Evolutionary conservation across 2,797 vertebrate genomes (phyloP), one percentile per base, ranked within the genome.

Genomic region (Bradypodion ventrale): DNA sequence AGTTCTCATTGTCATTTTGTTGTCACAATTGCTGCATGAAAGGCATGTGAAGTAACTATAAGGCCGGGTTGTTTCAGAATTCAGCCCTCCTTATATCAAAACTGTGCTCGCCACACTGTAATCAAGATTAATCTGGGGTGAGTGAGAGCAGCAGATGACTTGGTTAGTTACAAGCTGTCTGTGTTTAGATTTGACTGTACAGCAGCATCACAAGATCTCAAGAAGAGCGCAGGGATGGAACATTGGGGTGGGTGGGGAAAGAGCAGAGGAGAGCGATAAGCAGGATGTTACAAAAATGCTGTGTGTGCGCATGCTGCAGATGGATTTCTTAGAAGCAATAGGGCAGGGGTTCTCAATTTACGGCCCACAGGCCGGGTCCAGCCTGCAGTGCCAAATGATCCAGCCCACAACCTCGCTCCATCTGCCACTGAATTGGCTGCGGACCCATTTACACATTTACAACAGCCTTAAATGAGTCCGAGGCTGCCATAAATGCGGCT

Each of bases 111-210:
- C 66, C 16, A n/a, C 21, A 49, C 32, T 65, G 32, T 52, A 84
- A 79, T 65, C 56, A 66, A 35, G 16, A 85, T 80, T 79, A 25
- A 16, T 63, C 62, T 7, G 37, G 44, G 77, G 27, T 32, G 44
- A 56, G 21, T 25, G 76, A 74, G 44, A 79, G 32, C 59, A 42
- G 63, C 25, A 65, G 76, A 73, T 79, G 81, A 80, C 62, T 85
- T 60, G 73, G 35, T 40, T 70, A 40, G 59, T 13, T 65, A 85
- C 40, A 79, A 19, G 44, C 60, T 49, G 37, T 65, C 23, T 25
- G 29, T 46, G 44, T 75, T 83, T 65, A 65, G 70, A 75, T 65
- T 32, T 83, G 81, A 83, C 72, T 83, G 60, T 83, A 66, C 72
- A 83, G 44, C 37, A 65, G n/a, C 42, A 63, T 15, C 3, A 37